Percentiles rank a stretch among this genome's conserved stretches.
Evolutionary conservation across 2,888 invertebrate genomes (phyloP).

Genomic region (Drosophila phalerata): DNA sequence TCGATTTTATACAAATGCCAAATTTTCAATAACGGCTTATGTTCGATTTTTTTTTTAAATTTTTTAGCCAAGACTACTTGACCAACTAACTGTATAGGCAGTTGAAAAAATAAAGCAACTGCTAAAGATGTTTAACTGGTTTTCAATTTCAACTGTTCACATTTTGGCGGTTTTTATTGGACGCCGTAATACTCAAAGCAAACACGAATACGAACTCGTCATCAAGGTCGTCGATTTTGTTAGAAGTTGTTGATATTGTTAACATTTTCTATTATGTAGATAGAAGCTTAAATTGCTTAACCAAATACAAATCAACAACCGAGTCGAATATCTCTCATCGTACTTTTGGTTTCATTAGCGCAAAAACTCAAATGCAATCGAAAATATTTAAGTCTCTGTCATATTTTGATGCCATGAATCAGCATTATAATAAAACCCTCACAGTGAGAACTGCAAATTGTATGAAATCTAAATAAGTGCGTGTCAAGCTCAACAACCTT

Average conservation of each 20-base stretch:
- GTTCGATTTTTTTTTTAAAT: constrained; percentile 17
- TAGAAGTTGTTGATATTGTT: constrained; percentile 35
- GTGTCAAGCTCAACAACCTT: constrained; percentile 61
- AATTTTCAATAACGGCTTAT: constrained; percentile 61
- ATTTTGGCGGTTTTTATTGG: constrained; percentile 33
- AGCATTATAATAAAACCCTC: constrained; percentile 27
- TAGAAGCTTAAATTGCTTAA: constrained; percentile 44
- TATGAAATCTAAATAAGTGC: constrained; percentile 50
- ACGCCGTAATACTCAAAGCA: constrained; percentile 9
- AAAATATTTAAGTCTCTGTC: constrained; percentile 42
- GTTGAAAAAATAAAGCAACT: constrained; percentile 6
- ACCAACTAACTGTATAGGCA: constrained; percentile 54
- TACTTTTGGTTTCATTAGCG: constrained; percentile 54
- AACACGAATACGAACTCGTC: constrained; percentile 25
- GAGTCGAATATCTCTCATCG: constrained; percentile 17
- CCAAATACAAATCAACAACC: constrained; percentile 33
- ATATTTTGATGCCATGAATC: constrained; percentile 51
- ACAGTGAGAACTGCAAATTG: constrained; percentile 44
- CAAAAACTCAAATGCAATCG: constrained; percentile 18
- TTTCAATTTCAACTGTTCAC: constrained; percentile 33
- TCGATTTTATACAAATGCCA: constrained; percentile 24
- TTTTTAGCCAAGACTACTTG: constrained; percentile 49
- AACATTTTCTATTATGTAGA: constrained; percentile 5
- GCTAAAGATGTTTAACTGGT: constrained; percentile 69
- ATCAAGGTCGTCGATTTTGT: constrained; percentile 43